phyloP scores from a whole-genome alignment of 2,797 vertebrate genomes.

The Rhynchotus rufescens region DNA sequence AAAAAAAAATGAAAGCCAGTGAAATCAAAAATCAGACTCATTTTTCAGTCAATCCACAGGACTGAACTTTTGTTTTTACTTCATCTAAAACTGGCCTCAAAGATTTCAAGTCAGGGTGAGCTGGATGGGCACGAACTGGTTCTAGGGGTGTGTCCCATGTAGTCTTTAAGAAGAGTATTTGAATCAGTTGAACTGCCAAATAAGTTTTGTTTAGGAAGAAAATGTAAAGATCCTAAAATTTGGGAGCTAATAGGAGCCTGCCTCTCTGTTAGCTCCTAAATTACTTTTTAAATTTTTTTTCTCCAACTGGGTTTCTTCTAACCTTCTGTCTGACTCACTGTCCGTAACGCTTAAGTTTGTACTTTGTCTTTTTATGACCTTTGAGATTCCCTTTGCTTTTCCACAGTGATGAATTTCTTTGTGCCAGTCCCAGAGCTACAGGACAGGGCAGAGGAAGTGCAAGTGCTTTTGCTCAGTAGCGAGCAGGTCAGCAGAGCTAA shows the following conservation, averaged over 20 bases:
- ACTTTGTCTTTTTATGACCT: not conserved
- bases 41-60: not conserved
- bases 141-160: not conserved
- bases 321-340: not conserved
- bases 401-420: not conserved
- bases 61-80: not conserved
- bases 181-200: not conserved
- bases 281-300: not conserved
- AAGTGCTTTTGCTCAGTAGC: not conserved
- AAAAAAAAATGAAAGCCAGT: not conserved
- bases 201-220: not conserved
- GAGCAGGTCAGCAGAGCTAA: not conserved
- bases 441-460: not conserved
- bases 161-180: not conserved
- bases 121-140: not conserved
- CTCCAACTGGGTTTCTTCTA: fast-evolving
- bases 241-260: not conserved
- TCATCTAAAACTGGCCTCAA: not conserved
- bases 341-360: not conserved
- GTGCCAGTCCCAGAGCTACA: not conserved
- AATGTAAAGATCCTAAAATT: too few relatives aligned
- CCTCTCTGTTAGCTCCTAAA: not conserved
- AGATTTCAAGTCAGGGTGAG: not conserved
- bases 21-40: not conserved
- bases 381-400: not conserved